Evolutionary conservation across 2,888 invertebrate genomes (phyloP).

Genomic region (Parnassius smintheus): DNA sequence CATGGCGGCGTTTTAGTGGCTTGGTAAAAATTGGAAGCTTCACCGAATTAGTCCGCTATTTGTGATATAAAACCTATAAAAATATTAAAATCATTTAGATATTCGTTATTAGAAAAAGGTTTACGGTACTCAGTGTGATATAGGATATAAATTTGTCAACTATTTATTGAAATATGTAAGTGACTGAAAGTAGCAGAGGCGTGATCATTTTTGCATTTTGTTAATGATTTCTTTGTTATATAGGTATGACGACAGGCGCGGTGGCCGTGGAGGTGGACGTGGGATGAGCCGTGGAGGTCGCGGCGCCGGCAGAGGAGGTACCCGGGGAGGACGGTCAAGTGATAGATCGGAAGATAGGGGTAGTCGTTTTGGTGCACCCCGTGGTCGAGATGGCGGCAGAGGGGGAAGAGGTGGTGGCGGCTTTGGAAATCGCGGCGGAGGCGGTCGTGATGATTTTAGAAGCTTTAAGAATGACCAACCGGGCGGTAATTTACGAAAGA

Average conservation of each 20-base stretch:
- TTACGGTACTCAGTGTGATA: background rate
- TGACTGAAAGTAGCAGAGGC: background rate
- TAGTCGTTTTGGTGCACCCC: conserved; percentile 51
- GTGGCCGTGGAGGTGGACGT: conserved; percentile 61
- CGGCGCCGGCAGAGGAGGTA: conserved; percentile 31
- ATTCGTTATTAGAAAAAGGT: conserved; percentile 1
- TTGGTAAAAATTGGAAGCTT: conserved; percentile 27
- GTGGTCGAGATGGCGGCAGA: conserved; percentile 52
- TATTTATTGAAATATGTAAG: conserved; percentile 20
- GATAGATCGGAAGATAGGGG: conserved; percentile 73
- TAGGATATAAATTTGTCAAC: background rate
- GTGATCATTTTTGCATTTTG: background rate
- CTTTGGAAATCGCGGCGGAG: conserved; percentile 57
- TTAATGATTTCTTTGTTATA: background rate
- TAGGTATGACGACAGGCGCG: conserved; percentile 78
- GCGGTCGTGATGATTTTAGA: conserved; percentile 64
- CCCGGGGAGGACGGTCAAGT: conserved; percentile 55
- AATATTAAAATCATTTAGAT: conserved; percentile 8
- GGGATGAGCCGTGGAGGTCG: conserved; percentile 54
- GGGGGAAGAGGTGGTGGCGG: conserved; percentile 48
- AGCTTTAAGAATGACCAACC: conserved; percentile 84
- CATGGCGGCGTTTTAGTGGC: conserved; percentile 34
- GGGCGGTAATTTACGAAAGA: conserved; percentile 90
- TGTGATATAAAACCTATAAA: conserved; percentile 11
- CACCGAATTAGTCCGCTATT: conserved; percentile 15